Conservation (phyloP, 30 jellyfish, hydroid and myxozoan genomes). For the Cassiopea xamachana region DNA sequence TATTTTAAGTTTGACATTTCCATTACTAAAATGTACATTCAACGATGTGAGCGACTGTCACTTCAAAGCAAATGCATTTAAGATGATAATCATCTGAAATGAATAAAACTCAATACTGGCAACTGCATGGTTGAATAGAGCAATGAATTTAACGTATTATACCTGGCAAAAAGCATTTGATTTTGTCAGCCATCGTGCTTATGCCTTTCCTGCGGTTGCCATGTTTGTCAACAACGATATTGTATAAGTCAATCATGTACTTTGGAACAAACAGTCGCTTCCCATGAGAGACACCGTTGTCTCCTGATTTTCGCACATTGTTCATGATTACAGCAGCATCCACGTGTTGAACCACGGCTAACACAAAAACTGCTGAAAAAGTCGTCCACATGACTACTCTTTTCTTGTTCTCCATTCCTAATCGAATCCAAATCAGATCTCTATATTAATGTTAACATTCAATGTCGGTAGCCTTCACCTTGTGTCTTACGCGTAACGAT, state of each 20-base stretch:
- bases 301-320: not conserved
- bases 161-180: conserved; percentile 72
- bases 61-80: not conserved
- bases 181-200: conserved; percentile 39
- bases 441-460: not conserved
- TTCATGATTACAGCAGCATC: not conserved
- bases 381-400: conserved; percentile 2
- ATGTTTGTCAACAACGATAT: conserved; percentile 36
- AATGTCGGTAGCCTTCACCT: not conserved
- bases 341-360: not conserved
- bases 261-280: conserved; percentile 54
- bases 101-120: not conserved
- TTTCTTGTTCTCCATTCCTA: not conserved
- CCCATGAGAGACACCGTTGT: not conserved
- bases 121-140: not conserved
- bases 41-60: not conserved
- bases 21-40: not conserved
- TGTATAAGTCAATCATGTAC: conserved; percentile 62
- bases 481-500: conserved; percentile 25
- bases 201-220: conserved; percentile 52
- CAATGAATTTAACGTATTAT: not conserved
- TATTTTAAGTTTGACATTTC: not conserved
- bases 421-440: not conserved
- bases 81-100: not conserved
- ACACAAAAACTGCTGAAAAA: not conserved